phyloP scores from a whole-genome alignment of 2,888 invertebrate genomes.

The Sphaerophoria taeniata region DNA sequence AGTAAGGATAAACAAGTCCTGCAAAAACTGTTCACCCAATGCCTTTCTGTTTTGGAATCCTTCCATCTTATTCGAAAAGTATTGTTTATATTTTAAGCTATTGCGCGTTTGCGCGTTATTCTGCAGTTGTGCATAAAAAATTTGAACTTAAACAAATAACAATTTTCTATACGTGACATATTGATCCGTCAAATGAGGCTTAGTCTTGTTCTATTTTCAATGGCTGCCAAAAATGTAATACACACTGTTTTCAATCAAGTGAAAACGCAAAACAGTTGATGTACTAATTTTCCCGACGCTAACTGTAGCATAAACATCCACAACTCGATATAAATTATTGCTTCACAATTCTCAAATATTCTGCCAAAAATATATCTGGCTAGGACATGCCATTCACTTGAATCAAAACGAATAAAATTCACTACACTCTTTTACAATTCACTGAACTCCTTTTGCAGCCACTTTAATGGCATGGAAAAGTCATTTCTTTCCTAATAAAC shows the following conservation, averaged over 20 bases:
- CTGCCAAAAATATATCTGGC: slow-evolving; percentile 26
- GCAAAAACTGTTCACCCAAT: not conserved
- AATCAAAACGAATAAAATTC: not conserved
- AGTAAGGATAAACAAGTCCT: slow-evolving; percentile 18
- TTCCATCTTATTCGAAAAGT: slow-evolving; percentile 33
- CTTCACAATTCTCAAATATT: not conserved
- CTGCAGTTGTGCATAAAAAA: slow-evolving; percentile 34
- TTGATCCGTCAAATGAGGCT: not conserved
- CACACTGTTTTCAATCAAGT: too few relatives aligned
- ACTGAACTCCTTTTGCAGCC: not conserved
- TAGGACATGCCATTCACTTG: slow-evolving; percentile 18
- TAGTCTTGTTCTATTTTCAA: not conserved
- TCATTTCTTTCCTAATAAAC: not conserved
- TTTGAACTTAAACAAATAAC: slow-evolving; percentile 16
- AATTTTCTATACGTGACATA: not conserved
- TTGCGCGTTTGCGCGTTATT: slow-evolving; percentile 19
- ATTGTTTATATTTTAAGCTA: not conserved
- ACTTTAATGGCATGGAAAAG: slow-evolving; percentile 31
- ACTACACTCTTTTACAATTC: not conserved
- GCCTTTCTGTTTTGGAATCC: slow-evolving; percentile 21
- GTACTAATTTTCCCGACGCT: too few relatives aligned
- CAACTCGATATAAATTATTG: not conserved
- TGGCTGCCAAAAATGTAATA: not conserved
- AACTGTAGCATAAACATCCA: too few relatives aligned
- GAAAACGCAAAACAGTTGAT: too few relatives aligned